Evolutionary conservation across 1,140 invertebrate species (phyloP).

Genomic region (Lasioglossum baleicum): DNA sequence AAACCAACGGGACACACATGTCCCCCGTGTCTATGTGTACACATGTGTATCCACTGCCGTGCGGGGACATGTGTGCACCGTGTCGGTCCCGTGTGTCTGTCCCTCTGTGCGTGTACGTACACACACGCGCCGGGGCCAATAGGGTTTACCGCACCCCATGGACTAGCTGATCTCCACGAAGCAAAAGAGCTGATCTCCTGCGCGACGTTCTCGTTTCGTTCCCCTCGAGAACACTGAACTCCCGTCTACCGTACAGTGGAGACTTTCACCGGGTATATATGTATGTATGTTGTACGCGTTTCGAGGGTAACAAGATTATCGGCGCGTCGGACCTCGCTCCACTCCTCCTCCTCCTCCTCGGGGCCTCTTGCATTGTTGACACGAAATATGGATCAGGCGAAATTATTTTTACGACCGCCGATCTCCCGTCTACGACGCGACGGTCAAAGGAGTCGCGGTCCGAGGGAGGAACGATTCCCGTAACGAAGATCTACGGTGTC

Average conservation of each 20-base stretch:
- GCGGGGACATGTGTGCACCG: no score
- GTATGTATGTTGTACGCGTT: constrained; percentile 32
- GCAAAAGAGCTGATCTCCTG: constrained; percentile 46
- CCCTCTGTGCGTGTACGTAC: background rate
- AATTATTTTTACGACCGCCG: background rate
- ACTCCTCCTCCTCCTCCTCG: background rate
- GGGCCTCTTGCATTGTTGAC: constrained; percentile 12
- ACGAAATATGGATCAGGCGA: background rate
- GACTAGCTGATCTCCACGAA: constrained; percentile 22
- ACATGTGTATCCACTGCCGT: no score
- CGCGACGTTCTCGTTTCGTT: constrained; percentile 43
- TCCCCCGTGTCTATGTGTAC: no score
- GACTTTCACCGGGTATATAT: constrained; percentile 54
- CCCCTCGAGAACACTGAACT: constrained; percentile 43
- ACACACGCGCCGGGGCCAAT: constrained; percentile 18
- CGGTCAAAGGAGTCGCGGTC: no score
- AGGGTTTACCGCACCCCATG: constrained; percentile 48
- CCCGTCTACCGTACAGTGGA: constrained; percentile 35
- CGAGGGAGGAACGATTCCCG: background rate
- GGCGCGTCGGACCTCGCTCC: constrained; percentile 32
- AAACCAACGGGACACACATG: no score
- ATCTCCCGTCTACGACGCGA: no score
- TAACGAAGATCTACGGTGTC: background rate
- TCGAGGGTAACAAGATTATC: constrained; percentile 64
- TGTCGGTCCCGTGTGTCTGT: no score